Conservation (phyloP, 1,140 invertebrate species). For the Penaeus vannamei region DNA sequence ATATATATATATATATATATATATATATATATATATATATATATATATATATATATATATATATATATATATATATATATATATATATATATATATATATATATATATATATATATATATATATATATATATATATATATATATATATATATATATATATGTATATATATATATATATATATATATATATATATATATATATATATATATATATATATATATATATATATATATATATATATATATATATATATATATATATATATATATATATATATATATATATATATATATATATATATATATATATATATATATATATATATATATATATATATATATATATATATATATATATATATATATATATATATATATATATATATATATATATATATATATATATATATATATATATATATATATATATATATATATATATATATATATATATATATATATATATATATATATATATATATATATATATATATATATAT, state of each 20-base stretch:
- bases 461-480: slow-evolving; percentile 24
- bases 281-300: not conserved
- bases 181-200: not conserved
- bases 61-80: not conserved
- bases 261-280: not conserved
- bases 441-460: not conserved
- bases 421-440: not conserved
- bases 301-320: not conserved
- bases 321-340: no score
- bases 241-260: not conserved
- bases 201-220: not conserved
- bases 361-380: no score
- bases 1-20: slow-evolving; percentile 17
- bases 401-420: slow-evolving; percentile 13
- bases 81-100: not conserved
- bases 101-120: not conserved
- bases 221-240: not conserved
- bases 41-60: not conserved
- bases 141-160: not conserved
- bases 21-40: not conserved
- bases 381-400: not conserved
- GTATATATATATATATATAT: not conserved
- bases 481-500: slow-evolving; percentile 33
- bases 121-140: not conserved
- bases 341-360: no score